Evolutionary conservation across 2,113 vertebrate genomes (phyloP), one percentile per base, ranked within the genome.

Genomic region (Archilochus colubris): DNA sequence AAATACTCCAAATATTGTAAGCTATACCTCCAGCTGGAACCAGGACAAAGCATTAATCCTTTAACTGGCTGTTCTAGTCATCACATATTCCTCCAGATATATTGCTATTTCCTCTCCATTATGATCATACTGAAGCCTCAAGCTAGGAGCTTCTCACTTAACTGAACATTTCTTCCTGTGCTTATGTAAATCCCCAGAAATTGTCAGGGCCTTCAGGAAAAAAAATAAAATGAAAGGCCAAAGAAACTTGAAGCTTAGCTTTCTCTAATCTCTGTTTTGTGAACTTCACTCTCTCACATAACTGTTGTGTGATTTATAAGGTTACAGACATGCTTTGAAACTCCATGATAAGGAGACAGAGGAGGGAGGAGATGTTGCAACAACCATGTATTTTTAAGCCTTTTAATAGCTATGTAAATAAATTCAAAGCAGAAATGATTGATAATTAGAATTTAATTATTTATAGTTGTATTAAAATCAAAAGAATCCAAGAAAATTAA

Each of bases 341-440:
- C 30, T 74, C 24, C 11, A 3, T 2, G 10, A 14, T 0, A 67
- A 11, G 46, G 6, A 83, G 14, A 30, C 0, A 1, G 43, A 67
- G 18, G 13, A 50, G 4, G 53, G 31, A 88, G 53, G 31, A 88
- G 28, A n/a, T 0, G 0, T 25, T 67, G 1, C 7, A 74, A 48
- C 3, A 81, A 7, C 4, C 5, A 13, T 30, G 15, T 28, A 3
- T 61, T 72, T 63, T 28, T 8, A 58, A 15, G 7, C 21, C 20
- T 55, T 19, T 55, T 89, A 78, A 31, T 22, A 67, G 28, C 18
- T 79, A 2, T 30, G 10, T 31, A 53, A 91, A 59, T 30, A 55
- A 67, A 63, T 86, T 55, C 25, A 68, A 55, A 36, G 5, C 14
- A 76, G 61, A 53, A 87, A 68, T 12, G 0, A 40, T 53, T 81